Evolutionary conservation across 1,140 invertebrate species (phyloP), one percentile per base, ranked within the genome.

Genomic region (Psilanteris sp.): DNA sequence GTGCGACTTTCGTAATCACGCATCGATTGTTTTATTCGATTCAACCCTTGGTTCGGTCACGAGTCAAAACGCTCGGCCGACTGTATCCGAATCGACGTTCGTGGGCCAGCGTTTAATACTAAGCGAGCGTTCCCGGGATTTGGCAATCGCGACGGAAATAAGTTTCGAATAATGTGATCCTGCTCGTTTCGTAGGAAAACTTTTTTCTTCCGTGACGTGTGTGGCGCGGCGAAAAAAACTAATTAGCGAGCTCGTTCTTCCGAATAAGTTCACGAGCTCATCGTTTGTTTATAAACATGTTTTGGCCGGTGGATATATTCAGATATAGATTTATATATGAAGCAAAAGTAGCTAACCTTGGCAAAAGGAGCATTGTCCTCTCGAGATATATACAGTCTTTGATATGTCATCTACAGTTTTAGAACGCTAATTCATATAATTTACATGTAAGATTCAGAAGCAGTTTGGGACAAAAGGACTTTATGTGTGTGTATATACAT

Each of bases 371-470:
- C 70, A 73, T 73, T 73, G 70, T 66, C 67, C 67, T 57, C 55
- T 31, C 29, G 72, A 52, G n/a, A n/a, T n/a, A n/a, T n/a, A n/a
- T 16, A 43, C 66, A 27, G 37, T 54, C 67, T 55, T 46, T 20
- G 41, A 72, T 72, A 62, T 62, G 57, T 72, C 68, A 72, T 72
- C 48, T 57, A 64, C 34, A 72, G 55, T 62, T 72, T 62, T 72
- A 57, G 68, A 55, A 55, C 57, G 32, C 16, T 57, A 48, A 72
- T 64, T 72, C 57, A 55, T 50, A 64, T 72, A 72, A 72, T 64
- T 72, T 43, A 57, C 46, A 41, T 50, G 41, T 59, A 48, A 64
- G 57, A 41, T 41, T 72, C 41, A 34, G 31, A 46, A 9, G 39
- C 27, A 44, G n/a, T n/a, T 26, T 26, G 20, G 11, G 0, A 7